Evolutionary conservation across 2,888 invertebrate species (phyloP).

Genomic region (Rotaria socialis): DNA sequence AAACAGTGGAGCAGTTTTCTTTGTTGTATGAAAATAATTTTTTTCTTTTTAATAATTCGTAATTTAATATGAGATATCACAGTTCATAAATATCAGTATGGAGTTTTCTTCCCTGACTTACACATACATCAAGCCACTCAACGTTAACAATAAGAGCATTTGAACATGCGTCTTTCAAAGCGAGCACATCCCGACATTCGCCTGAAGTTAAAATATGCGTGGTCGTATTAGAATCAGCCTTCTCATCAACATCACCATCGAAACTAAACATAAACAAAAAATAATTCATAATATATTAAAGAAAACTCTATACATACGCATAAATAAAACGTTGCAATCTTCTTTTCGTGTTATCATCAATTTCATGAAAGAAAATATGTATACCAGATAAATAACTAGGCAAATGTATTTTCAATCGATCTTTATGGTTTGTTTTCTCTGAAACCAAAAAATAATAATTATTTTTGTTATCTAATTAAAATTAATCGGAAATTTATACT

Average conservation of each 20-base stretch:
- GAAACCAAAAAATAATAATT: background rate
- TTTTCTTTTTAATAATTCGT: background rate
- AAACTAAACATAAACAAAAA: background rate
- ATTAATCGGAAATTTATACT: background rate
- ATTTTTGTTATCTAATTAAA: background rate
- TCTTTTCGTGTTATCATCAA: slow-evolving; percentile 50
- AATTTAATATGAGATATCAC: background rate
- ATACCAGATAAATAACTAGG: slow-evolving; percentile 51
- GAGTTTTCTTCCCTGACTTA: background rate
- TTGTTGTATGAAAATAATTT: too few relatives aligned
- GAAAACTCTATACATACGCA: slow-evolving; percentile 54
- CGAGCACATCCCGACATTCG: background rate
- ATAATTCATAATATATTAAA: background rate
- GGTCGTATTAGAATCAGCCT: background rate
- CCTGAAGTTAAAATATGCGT: slow-evolving; percentile 7
- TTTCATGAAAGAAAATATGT: slow-evolving; percentile 50
- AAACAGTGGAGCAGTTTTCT: too few relatives aligned
- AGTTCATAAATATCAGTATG: background rate
- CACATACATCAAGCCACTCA: slow-evolving; percentile 25
- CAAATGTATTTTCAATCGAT: slow-evolving; percentile 45
- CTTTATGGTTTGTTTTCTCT: background rate
- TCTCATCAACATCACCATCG: background rate
- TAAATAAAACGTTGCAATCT: slow-evolving; percentile 52
- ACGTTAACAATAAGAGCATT: background rate
- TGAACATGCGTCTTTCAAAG: slow-evolving; percentile 12